A percentile compares a stretch with the other conserved stretches of the same genome.
Evolutionary conservation across 2,797 vertebrate genomes (phyloP).

Genomic region (Alauda arvensis): DNA sequence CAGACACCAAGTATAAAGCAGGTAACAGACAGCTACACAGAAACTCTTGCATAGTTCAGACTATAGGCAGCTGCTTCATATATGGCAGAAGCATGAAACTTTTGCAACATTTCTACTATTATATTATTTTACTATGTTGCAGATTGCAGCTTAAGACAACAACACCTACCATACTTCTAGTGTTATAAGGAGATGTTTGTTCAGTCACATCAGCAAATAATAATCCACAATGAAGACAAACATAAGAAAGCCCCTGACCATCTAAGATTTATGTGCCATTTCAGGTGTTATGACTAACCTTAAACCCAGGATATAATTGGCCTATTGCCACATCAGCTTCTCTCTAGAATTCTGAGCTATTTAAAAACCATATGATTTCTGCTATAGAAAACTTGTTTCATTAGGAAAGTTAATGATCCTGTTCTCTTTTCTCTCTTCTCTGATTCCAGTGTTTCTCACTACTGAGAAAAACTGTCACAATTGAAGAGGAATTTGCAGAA

Average conservation of each 20-base stretch:
- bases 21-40: background rate
- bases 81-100: background rate
- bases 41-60: conserved; percentile 13
- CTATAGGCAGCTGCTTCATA: conserved; percentile 19
- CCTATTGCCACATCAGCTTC: background rate
- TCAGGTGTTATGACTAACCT: background rate
- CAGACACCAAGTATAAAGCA: conserved; percentile 7
- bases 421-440: background rate
- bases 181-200: background rate
- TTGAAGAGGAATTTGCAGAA: background rate
- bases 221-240: background rate
- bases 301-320: background rate
- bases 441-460: background rate
- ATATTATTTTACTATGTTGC: background rate
- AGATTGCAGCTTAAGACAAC: background rate
- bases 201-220: background rate
- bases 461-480: background rate
- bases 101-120: background rate
- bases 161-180: background rate
- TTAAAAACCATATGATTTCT: background rate
- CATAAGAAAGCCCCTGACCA: background rate
- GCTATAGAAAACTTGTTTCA: background rate
- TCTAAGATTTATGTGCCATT: background rate
- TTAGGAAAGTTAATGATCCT: background rate
- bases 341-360: background rate